Base-by-base conservation (phyloP, 2,888 invertebrate species). In the Orchesellides sinensis region DNA sequence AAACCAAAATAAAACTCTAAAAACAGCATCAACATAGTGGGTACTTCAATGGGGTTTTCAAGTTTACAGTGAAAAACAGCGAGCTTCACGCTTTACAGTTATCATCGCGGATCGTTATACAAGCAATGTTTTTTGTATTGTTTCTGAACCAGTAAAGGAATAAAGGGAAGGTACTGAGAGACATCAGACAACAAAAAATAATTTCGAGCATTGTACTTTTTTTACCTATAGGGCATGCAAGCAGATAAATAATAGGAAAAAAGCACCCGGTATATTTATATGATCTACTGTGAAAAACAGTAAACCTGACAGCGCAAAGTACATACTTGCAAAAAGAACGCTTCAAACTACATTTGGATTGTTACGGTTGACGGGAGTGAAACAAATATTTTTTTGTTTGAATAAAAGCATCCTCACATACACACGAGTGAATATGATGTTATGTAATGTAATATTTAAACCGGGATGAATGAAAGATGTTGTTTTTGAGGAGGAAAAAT, bases 71-170 rank as follows among this genome's bases (percentile, higher is more conserved):
- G n/a, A n/a, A n/a, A n/a, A n/a, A n/a, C n/a, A n/a, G 12, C 35
- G 17, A 59, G 75, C 75, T 75, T 75, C 75, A 65, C 66, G 52
- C 27, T 74, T 75, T 75, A 75, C 75, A 65, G 75, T 75, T 75
- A 75, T 63, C n/a, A n/a, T n/a, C n/a, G 5, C 45, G 69, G 63
- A 75, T 75, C 75, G 66, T 47, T 59, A 45, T 61, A 70, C 56
- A n/a, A 10, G 29, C 68, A 69, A 17, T 2, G 10, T 69, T 68
- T 69, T 69, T 69, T 69, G 52, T 69, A 32, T 69, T 21, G 17
- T 29, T 52, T 54, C 23, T 17, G 5, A 19, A 29, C 32, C 1
- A 61, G 19, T n/a, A 21, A 52, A 52, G 6, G 14, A 29, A 59
- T 17, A 61, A 12, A 61, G 17, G 32, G 32, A 61, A 29, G 32